phyloP scores from a whole-genome alignment of 2,113 vertebrate species.

The Phoxinus phoxinus region DNA sequence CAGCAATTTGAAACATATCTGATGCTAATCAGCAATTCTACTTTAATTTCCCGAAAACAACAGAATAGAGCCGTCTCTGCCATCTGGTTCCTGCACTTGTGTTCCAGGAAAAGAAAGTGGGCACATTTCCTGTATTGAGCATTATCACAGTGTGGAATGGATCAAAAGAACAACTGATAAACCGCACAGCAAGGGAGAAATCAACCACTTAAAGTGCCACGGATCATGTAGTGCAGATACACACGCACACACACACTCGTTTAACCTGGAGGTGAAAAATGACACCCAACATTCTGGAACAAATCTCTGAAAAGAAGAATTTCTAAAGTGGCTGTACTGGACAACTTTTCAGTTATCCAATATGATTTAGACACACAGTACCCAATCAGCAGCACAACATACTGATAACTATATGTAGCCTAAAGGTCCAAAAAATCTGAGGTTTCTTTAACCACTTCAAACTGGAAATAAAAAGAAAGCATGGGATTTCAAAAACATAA shows the following conservation, averaged over 20 bases:
- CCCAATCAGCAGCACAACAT: not conserved
- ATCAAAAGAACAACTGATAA: constrained; percentile 32
- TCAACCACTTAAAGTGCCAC: constrained; percentile 4
- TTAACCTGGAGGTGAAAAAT: constrained; percentile 18
- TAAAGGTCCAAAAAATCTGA: not conserved
- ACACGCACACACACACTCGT: not conserved
- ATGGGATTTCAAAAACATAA: not conserved
- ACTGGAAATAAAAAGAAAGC: not conserved
- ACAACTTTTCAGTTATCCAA: not conserved
- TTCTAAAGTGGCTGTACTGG: not conserved
- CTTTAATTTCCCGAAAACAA: not conserved
- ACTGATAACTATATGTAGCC: not conserved
- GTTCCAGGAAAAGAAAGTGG: constrained; percentile 30
- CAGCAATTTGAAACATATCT: not conserved
- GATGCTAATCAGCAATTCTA: not conserved
- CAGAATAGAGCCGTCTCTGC: not conserved
- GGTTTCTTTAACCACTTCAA: not conserved
- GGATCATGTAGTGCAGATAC: not conserved
- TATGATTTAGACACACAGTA: not conserved
- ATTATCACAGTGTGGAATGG: constrained; percentile 14
- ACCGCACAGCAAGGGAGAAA: constrained; percentile 14
- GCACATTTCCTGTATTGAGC: constrained; percentile 26
- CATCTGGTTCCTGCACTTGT: not conserved
- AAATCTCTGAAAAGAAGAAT: not conserved
- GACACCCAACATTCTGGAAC: not conserved